phyloP scores from a whole-genome alignment of 2,113 vertebrate genomes.

The Apodemus speciosus region DNA sequence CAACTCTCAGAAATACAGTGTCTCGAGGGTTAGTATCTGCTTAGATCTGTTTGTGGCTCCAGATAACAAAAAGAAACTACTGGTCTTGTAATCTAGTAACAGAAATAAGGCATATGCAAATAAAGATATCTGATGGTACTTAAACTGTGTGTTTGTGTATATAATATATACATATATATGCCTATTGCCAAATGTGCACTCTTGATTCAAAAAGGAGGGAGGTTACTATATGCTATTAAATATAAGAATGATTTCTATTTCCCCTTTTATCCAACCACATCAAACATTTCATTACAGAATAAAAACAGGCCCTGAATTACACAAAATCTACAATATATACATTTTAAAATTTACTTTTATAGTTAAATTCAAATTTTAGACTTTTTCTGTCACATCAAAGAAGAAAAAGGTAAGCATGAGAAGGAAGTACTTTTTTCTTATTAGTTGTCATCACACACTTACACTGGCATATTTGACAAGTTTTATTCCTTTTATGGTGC shows the following conservation, averaged over 20 bases:
- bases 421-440: not conserved
- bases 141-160: not conserved
- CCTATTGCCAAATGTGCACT: not conserved
- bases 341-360: not conserved
- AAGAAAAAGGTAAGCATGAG: not conserved
- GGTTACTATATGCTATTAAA: conserved; percentile 7
- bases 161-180: not conserved
- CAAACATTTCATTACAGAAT: not conserved
- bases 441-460: not conserved
- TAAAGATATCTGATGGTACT: conserved; percentile 19
- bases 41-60: conserved; percentile 56
- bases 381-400: not conserved
- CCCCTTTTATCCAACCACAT: not conserved
- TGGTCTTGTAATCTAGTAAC: conserved; percentile 42
- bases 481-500: not conserved
- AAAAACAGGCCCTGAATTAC: not conserved
- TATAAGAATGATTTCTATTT: not conserved
- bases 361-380: not conserved
- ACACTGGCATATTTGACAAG: not conserved
- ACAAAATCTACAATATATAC: conserved; percentile 6
- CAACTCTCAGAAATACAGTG: conserved; percentile 28
- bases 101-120: conserved; percentile 50
- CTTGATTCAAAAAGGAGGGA: not conserved
- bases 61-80: conserved; percentile 21
- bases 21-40: conserved; percentile 43